Percentiles rank a stretch among this genome's conserved stretches.
These are phyloP conservation scores for Eupithecia exiguata DNA, from an alignment of 2,888 invertebrate genomes.

Conservation along the genomic window DNA sequence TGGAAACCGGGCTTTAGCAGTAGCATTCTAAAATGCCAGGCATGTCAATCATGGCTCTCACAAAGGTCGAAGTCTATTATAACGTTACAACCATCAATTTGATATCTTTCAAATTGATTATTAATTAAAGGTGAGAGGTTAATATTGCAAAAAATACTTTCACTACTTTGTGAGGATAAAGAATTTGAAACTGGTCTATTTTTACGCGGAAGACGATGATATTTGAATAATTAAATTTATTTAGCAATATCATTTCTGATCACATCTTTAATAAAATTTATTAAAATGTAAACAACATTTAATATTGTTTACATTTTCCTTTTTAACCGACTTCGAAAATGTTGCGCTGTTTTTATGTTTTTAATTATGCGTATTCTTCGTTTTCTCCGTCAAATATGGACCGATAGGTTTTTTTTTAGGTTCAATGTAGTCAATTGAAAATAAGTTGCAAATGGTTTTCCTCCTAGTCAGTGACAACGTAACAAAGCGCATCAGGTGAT, in stretches of 20 bases:
- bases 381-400: too few species aligned
- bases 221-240: background rate
- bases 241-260: background rate
- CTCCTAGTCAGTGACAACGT: too few species aligned
- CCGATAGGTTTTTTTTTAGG: too few species aligned
- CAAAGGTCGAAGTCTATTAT: slow-evolving; percentile 22
- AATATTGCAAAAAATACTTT: slow-evolving; percentile 23
- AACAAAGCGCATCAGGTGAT: too few species aligned
- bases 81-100: slow-evolving; percentile 25
- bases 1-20: background rate
- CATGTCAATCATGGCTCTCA: slow-evolving; percentile 7
- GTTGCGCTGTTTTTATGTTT: too few species aligned
- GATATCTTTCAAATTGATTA: slow-evolving; percentile 23
- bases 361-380: too few species aligned
- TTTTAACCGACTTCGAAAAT: too few species aligned
- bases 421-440: too few species aligned
- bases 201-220: background rate
- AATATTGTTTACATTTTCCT: too few species aligned
- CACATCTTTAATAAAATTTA: too few species aligned
- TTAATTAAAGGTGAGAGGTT: slow-evolving; percentile 27
- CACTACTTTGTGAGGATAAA: slow-evolving; percentile 7
- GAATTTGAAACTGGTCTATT: background rate
- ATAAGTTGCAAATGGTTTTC: too few species aligned
- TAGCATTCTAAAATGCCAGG: slow-evolving; percentile 4
- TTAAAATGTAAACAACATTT: too few species aligned